A percentile compares a stretch with the other conserved stretches of the same genome.
Conservation (phyloP, 2,113 vertebrate genomes). For the Polypterus bichir region DNA sequence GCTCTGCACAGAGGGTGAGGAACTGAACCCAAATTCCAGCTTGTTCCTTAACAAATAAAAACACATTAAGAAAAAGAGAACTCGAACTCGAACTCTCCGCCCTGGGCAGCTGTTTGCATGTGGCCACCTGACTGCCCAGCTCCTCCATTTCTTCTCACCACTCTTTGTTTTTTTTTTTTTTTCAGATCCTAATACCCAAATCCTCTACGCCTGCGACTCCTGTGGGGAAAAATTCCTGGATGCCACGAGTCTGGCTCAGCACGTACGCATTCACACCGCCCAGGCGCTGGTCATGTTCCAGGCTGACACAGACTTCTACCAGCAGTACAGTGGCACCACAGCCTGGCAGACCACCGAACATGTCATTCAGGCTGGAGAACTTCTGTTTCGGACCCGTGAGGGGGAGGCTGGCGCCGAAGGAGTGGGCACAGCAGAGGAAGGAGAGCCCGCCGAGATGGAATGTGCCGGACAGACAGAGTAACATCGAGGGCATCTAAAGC, state of each 20-base stretch:
- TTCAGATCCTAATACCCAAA: conserved; percentile 88
- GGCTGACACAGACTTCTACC: conserved; percentile 89
- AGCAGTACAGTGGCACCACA: conserved; percentile 60
- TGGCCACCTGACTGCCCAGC: too few relatives aligned
- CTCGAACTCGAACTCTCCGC: too few relatives aligned
- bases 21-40: too few relatives aligned
- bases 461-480: conserved; percentile 25
- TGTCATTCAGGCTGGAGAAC: conserved; percentile 68
- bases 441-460: conserved; percentile 24
- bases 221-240: conserved; percentile 93
- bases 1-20: too few relatives aligned
- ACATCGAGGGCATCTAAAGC: not conserved
- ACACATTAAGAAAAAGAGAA: too few relatives aligned
- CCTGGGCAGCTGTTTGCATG: too few relatives aligned
- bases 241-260: conserved; percentile 80
- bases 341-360: conserved; percentile 71
- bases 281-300: conserved; percentile 97
- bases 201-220: conserved; percentile 88
- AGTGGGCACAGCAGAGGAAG: conserved; percentile 32
- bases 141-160: too few relatives aligned
- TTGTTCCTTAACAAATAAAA: too few relatives aligned
- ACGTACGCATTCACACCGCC: conserved; percentile 92
- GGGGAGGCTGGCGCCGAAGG: conserved; percentile 16
- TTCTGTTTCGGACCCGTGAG: conserved; percentile 61
- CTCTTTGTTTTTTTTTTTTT: not conserved